Percentiles rank a stretch among this genome's conserved stretches.
Conservation (phyloP, 2,888 invertebrate species). For the Coelinius sp. region DNA sequence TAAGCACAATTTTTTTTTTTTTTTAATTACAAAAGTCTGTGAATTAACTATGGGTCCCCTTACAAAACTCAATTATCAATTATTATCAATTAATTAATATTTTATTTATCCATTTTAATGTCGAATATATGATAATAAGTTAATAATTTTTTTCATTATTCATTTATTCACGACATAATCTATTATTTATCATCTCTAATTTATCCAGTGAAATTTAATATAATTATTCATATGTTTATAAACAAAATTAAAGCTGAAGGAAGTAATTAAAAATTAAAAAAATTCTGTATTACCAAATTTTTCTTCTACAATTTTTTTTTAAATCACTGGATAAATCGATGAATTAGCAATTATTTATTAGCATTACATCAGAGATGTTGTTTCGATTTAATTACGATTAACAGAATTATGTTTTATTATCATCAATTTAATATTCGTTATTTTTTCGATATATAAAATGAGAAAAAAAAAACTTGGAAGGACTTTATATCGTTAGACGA, state of each 20-base stretch:
- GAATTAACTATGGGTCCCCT: conserved; percentile 17
- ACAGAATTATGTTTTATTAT: no score
- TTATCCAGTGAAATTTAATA: neutral
- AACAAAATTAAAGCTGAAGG: neutral
- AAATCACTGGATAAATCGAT: neutral
- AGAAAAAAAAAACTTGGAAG: conserved; percentile 8
- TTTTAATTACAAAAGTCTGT: conserved; percentile 6
- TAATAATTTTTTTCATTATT: conserved; percentile 17
- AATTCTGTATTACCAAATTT: neutral
- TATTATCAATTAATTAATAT: neutral
- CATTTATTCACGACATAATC: conserved; percentile 11
- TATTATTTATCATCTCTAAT: neutral
- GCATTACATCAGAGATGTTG: neutral
- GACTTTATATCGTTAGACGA: conserved; percentile 25
- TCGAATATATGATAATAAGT: conserved; percentile 20
- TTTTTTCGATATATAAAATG: conserved; percentile 1
- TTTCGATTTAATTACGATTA: neutral
- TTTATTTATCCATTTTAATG: neutral
- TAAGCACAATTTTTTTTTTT: conserved; percentile 13
- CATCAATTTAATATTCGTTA: neutral
- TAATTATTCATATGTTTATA: neutral
- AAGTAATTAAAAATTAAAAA: neutral
- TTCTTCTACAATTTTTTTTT: neutral
- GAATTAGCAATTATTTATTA: conserved; percentile 1
- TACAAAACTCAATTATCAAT: conserved; percentile 2